These are phyloP conservation scores for Amphipoea lucens DNA, from an alignment of 2,888 invertebrate genomes.

Conservation along the genomic window DNA sequence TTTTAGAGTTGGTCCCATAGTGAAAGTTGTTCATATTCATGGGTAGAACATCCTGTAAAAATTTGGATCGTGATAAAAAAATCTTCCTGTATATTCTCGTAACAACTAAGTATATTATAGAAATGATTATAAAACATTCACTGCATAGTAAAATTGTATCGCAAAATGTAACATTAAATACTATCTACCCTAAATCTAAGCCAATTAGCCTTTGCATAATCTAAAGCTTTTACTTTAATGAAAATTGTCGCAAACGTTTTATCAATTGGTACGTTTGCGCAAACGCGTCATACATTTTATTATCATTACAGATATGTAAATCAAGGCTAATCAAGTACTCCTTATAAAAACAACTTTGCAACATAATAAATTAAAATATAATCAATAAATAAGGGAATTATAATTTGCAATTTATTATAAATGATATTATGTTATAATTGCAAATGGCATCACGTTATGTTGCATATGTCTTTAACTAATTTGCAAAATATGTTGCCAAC, in stretches of 20 bases:
- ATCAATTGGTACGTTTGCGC: slow-evolving; percentile 9
- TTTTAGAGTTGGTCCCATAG: too few relatives aligned
- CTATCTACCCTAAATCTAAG: slow-evolving; percentile 50
- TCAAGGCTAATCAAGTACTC: slow-evolving; percentile 39
- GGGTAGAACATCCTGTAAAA: too few relatives aligned
- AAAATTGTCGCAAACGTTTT: slow-evolving; percentile 26
- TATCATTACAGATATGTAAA: slow-evolving; percentile 37
- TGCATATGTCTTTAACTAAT: slow-evolving; percentile 43
- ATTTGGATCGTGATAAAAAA: too few relatives aligned
- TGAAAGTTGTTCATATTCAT: too few relatives aligned
- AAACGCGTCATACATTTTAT: slow-evolving; percentile 26
- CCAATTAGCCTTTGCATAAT: slow-evolving; percentile 39
- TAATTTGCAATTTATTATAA: slow-evolving; percentile 32
- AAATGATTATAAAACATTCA: background rate
- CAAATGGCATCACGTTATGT: slow-evolving; percentile 42
- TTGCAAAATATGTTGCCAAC: slow-evolving; percentile 40
- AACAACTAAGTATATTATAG: background rate
- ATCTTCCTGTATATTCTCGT: too few relatives aligned
- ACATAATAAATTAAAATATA: slow-evolving; percentile 38
- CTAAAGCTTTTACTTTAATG: slow-evolving; percentile 39
- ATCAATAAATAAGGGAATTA: slow-evolving; percentile 40
- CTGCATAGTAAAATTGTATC: background rate
- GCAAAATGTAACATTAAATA: background rate
- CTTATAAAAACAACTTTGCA: slow-evolving; percentile 26
- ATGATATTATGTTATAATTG: slow-evolving; percentile 30